phyloP scores from a whole-genome alignment of 37 sponge, comb jelly and placozoan species.

The Halichondria panicea region DNA sequence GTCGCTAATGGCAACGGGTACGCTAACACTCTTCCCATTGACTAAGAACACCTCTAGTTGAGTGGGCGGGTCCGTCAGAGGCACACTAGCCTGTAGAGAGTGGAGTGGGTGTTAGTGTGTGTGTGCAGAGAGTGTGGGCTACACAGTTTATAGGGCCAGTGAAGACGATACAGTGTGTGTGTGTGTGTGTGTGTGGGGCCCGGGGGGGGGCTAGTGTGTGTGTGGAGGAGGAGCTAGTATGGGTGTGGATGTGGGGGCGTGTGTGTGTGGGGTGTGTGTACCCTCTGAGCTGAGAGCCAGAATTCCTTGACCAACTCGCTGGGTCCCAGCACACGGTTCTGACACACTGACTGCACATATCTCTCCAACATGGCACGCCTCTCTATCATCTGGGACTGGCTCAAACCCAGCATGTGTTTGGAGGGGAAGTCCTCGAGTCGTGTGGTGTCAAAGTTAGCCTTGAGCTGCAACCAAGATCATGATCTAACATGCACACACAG shows the following conservation, averaged over 20 bases:
- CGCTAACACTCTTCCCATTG: slow-evolving; percentile 48
- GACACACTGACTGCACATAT: slow-evolving; percentile 44
- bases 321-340: slow-evolving; percentile 24
- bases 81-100: too few relatives aligned
- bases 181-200: too few relatives aligned
- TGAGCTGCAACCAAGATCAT: slow-evolving; percentile 25
- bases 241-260: too few relatives aligned
- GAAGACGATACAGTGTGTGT: too few relatives aligned
- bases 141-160: too few relatives aligned
- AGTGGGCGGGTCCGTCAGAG: neutral
- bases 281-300: slow-evolving; percentile 55
- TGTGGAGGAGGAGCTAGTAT: too few relatives aligned
- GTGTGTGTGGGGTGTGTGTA: neutral
- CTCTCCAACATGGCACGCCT: slow-evolving; percentile 33
- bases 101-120: too few relatives aligned
- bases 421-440: slow-evolving; percentile 44
- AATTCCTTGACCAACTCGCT: slow-evolving; percentile 61
- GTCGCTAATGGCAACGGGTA: slow-evolving; percentile 1
- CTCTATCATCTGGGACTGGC: slow-evolving; percentile 28
- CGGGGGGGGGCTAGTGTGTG: too few relatives aligned
- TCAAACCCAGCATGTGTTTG: slow-evolving; percentile 16
- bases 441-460: slow-evolving; percentile 19
- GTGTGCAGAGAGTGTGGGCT: too few relatives aligned
- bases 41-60: slow-evolving; percentile 43
- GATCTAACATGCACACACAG: neutral